Evolutionary conservation across 2,113 vertebrate species (phyloP), one percentile per base, ranked within the genome.

Genomic region (Salvelinus namaycush): DNA sequence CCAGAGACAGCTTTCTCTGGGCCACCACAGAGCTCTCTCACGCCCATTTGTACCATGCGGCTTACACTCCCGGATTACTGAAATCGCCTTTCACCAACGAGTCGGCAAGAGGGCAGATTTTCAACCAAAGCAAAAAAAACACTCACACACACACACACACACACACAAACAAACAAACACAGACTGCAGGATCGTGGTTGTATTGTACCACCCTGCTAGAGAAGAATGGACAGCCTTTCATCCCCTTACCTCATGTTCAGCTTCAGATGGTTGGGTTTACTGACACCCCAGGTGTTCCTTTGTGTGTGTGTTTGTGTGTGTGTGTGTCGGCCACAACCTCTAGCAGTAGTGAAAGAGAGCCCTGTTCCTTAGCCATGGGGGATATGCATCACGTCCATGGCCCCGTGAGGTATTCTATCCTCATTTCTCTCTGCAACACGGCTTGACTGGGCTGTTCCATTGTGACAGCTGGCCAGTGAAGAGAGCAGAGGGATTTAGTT

Each of bases 41-140:
- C 78, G 83, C 82, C 83, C 85, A 87, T 92, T 92, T 92, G 90
- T 91, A 90, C 83, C 84, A 85, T 54, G 70, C 79, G 84, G 90
- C 87, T 93, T 93, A 93, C 87, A 90, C 80, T 85, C 69, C 4
- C 83, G 88, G 91, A 93, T 94, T 93, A 94, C 90, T 44, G 76
- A 90, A 94, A 93, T 91, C 91, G 83, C 87, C 86, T 92, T 90
- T 90, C 85, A 86, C 86, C 81, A 87, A 81, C 70, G 76, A 86
- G 85, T 87, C 54, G 74, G 86, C 72, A 71, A 84, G 86, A 85
- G 81, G 83, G 76, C 84, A 84, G 82, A 84, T 89, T 89, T 88
- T 83, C 79, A 76, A 77, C 80, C 76, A 85, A 80, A 86, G 84
- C 79, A 29, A 64, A 81, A 79, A 77, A 77, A 70, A 39, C 39